Evolutionary conservation across 1,140 invertebrate species (phyloP).

Genomic region (Conus betulinus): DNA sequence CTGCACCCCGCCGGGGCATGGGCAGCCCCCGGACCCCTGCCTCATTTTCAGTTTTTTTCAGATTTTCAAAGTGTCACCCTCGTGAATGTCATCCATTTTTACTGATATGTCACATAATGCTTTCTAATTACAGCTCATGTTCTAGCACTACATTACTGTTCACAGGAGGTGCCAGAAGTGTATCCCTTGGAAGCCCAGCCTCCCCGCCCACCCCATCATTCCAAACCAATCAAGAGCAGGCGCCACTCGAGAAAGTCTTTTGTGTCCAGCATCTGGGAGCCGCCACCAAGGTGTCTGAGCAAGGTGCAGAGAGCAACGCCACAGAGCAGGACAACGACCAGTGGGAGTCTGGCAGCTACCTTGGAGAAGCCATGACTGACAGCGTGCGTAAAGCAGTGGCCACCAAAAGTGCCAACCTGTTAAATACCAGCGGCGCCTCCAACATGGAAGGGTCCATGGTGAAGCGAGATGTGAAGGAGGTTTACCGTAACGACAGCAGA

Average conservation of each 20-base stretch:
- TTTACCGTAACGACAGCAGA: not conserved
- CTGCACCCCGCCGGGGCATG: no score
- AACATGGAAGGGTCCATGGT: not conserved
- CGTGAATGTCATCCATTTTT: no score
- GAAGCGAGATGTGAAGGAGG: not conserved
- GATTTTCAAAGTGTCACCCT: no score
- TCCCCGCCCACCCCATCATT: not conserved
- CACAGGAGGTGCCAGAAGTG: constrained; percentile 9
- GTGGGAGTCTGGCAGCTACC: not conserved
- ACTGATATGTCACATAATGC: no score
- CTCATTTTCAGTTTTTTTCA: no score
- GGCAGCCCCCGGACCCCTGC: no score
- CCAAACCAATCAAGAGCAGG: not conserved
- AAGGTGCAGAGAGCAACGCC: not conserved
- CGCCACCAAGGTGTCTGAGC: not conserved
- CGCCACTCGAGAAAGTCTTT: constrained; percentile 19
- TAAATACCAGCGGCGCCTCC: no score
- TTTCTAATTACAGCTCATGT: no score
- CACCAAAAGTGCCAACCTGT: not conserved
- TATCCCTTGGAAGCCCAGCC: not conserved
- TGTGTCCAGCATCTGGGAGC: constrained; percentile 34
- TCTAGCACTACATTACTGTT: not conserved
- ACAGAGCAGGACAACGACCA: not conserved
- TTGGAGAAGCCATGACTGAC: not conserved
- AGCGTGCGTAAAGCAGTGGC: not conserved